Evolutionary conservation across 2,797 vertebrate species (phyloP), one percentile per base, ranked within the genome.

Genomic region (Pempheris klunzingeri): DNA sequence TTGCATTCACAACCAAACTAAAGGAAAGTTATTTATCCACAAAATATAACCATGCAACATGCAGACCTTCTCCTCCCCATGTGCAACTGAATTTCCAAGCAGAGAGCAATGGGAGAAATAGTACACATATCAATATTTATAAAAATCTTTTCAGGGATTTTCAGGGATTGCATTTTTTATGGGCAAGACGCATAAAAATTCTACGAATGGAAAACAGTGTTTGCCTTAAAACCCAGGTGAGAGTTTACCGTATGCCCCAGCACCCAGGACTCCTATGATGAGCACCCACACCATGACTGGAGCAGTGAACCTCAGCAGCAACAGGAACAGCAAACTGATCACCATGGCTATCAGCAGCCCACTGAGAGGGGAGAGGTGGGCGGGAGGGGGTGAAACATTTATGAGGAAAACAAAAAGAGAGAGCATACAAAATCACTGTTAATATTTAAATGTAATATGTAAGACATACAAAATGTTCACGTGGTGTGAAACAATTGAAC

Each of bases 281-380:
- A 98, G 93, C 58, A 96, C 41, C 95, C 97, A 96, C 71, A 98
- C 93, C 87, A 97, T 93, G 49, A 97, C 77, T 0, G 94, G 94
- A 0, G 96, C 97, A 0, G 90, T 89, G 88, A 96, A 96, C 46
- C 96, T 93, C 78, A 98, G 83, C 77, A 98, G 93, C 83, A 98
- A 54, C 72, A 98, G 92, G 79, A 98, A 98, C 22, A 97, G 76
- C 75, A 97, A 53, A 47, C 97, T 98, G 78, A 96, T 89, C 67
- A 94, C 3, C 95, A 97, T 96, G 65, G 96, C 95, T 44, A 97
- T 95, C 0, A 92, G 55, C 63, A 98, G 88, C 34, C 91, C 95
- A 11, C 97, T 98, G 88, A 57, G 59, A 62, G 39, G 30, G 43
- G 50, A 69, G 18, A 32, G 9, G 4, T 2, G 22, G 22, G 53